Percentiles rank a stretch among this genome's conserved stretches.
phyloP scores from a whole-genome alignment of 2,797 vertebrate species.

The Sciaenops ocellatus region DNA sequence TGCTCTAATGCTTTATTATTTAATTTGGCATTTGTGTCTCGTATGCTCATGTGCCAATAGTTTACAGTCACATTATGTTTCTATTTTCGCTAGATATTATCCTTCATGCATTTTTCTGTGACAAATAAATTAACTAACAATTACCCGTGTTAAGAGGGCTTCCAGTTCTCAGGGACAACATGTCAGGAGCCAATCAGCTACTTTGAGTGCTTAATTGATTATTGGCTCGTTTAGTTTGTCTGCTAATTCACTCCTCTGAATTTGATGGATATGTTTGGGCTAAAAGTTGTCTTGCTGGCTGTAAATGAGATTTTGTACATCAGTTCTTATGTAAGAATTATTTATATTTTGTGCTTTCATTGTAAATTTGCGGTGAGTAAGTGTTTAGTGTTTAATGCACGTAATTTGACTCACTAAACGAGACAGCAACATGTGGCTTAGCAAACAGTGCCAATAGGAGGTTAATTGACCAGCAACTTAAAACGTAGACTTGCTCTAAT shows the following conservation, averaged over 20 bases:
- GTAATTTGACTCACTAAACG: background rate
- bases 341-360: background rate
- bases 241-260: background rate
- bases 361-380: background rate
- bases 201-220: background rate
- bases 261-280: background rate
- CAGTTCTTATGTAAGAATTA: background rate
- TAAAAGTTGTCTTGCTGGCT: background rate
- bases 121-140: background rate
- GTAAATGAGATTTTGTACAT: background rate
- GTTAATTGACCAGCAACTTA: background rate
- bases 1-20: background rate
- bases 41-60: background rate
- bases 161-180: no score
- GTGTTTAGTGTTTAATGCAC: background rate
- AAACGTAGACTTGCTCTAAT: background rate
- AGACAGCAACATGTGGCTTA: background rate
- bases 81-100: background rate
- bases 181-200: conserved; percentile 4
- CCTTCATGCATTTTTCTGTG: background rate
- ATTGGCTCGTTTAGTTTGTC: background rate
- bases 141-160: background rate
- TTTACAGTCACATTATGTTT: background rate
- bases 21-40: conserved; percentile 8
- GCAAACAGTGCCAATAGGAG: background rate